These are phyloP conservation scores for Ennomos quercinarius DNA, from an alignment of 2,888 invertebrate species.

Conservation along the genomic window DNA sequence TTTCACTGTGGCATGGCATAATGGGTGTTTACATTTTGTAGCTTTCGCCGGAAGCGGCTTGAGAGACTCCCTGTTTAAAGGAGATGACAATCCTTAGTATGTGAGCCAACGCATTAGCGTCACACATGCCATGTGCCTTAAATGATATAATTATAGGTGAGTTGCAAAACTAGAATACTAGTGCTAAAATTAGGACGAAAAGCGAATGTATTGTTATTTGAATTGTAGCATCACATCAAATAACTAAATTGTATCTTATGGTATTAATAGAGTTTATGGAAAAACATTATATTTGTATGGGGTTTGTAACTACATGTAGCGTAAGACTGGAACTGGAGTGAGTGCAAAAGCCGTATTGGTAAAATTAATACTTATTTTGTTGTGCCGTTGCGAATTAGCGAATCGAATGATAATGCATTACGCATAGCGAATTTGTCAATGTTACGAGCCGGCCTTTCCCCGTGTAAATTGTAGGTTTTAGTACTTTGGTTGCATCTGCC, in stretches of 20 bases:
- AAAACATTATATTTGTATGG: slow-evolving; percentile 9
- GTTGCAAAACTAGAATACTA: slow-evolving; percentile 53
- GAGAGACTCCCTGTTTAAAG: slow-evolving; percentile 57
- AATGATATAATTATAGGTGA: slow-evolving; percentile 62
- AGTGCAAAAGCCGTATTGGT: slow-evolving; percentile 1
- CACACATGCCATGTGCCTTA: slow-evolving; percentile 55
- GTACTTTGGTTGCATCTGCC: no score
- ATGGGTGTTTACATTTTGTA: slow-evolving; percentile 79
- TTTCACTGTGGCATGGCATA: slow-evolving; percentile 72
- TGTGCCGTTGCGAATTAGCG: slow-evolving; percentile 1
- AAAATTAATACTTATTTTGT: background rate
- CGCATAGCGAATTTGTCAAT: slow-evolving; percentile 1
- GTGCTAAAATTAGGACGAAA: slow-evolving; percentile 37
- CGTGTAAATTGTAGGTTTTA: no score
- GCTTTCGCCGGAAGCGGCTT: slow-evolving; percentile 75
- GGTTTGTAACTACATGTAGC: slow-evolving; percentile 60
- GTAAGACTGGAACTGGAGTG: slow-evolving; percentile 11
- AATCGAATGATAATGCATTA: background rate
- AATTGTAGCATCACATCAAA: background rate
- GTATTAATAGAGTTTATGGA: slow-evolving; percentile 1
- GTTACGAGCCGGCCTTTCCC: background rate
- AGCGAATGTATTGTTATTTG: slow-evolving; percentile 28
- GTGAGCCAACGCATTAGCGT: slow-evolving; percentile 35
- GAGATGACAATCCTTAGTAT: slow-evolving; percentile 48
- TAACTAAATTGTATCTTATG: no score